phyloP scores from a whole-genome alignment of 1,140 invertebrate species.

The Atta colombica region DNA sequence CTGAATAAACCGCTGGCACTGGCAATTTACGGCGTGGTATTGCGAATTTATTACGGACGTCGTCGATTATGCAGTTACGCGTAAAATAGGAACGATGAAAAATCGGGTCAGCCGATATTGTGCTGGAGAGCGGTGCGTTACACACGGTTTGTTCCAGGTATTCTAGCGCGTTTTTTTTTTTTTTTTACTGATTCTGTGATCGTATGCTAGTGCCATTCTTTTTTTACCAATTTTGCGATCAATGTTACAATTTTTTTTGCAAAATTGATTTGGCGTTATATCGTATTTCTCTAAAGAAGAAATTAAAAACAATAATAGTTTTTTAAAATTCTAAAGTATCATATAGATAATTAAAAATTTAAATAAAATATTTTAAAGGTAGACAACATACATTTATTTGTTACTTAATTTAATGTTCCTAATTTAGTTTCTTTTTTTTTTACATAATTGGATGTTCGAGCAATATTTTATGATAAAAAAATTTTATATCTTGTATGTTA shows the following conservation, averaged over 20 bases:
- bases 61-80: conserved; percentile 70
- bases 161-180: not conserved
- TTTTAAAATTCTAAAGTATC: not conserved
- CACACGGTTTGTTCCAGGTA: conserved; percentile 14
- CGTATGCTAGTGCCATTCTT: not conserved
- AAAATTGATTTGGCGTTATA: not conserved
- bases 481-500: not conserved
- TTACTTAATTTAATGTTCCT: not conserved
- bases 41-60: conserved; percentile 69
- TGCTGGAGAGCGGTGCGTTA: conserved; percentile 20
- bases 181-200: conserved; percentile 12
- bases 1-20: conserved; percentile 33
- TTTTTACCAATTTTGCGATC: not conserved
- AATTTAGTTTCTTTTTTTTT: not conserved
- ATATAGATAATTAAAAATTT: not conserved
- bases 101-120: conserved; percentile 56
- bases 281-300: not conserved
- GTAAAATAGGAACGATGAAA: conserved; percentile 63
- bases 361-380: not conserved
- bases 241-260: conserved; percentile 8
- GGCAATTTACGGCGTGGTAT: conserved; percentile 59
- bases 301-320: not conserved
- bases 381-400: not conserved
- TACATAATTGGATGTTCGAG: not conserved
- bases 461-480: not conserved